Evolutionary conservation across 2,888 invertebrate genomes (phyloP), one percentile per base, ranked within the genome.

Genomic region (Onchidella celtica): DNA sequence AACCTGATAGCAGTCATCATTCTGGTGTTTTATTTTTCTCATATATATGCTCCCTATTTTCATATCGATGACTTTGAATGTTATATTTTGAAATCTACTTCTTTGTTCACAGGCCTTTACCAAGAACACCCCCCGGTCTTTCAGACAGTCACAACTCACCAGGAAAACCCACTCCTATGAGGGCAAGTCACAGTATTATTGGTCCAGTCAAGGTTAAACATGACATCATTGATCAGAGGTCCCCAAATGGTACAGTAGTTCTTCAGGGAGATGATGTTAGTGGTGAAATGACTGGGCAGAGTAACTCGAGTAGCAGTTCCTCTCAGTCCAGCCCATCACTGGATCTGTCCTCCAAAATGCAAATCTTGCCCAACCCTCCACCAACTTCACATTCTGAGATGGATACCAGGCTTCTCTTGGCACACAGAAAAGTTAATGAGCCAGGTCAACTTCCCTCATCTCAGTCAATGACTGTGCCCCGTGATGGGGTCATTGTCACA

Each of bases 101-200:
- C 40, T 76, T 11, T 24, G n/a, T 66, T 74, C 32, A 32, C 63
- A 79, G 79, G 29, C 47, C 57, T 65, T 38, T 66, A 27, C 72
- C 72, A 47, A 47, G n/a, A 17, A 72, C 79, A 6, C 73, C 66
- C 24, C 66, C 79, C 29, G 34, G 24, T 11, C 47, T 29, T 14
- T 73, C 47, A 65, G 75, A 40, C n/a, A 34, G 1, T 57, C 36
- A 47, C 66, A 55, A n/a, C 24, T 27, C 36, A 34, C 34, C 55
- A 66, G 24, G 55, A 21, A 2, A 34, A 24, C 36, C 36, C 24
- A 17, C 55, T 55, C 66, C 66, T 57, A 21, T 68, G 24, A 68
- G 36, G 34, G 77, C 55, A 57, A 66, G 47, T 59, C 77, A 77
- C 57, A 68, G 24, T 36, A 3, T 38, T 2, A 36, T 11, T 3